Percentiles rank a stretch among this genome's conserved stretches.
Evolutionary conservation across 2,113 vertebrate species (phyloP).

Genomic region (Crotalus helleri): DNA sequence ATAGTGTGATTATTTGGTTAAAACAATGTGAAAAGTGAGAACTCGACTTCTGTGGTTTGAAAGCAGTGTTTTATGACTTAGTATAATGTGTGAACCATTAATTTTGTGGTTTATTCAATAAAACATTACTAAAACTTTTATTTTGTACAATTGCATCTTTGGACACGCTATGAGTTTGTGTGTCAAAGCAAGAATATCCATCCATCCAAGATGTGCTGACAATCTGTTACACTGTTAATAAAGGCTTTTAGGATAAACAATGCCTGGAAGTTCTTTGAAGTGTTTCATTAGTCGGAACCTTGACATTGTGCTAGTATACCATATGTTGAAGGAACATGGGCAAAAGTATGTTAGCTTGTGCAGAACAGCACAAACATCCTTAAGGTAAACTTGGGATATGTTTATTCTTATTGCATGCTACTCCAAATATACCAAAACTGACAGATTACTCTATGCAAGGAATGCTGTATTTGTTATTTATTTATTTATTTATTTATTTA

Average conservation of each 20-base stretch:
- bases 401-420: background rate
- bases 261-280: too few species aligned
- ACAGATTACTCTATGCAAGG: background rate
- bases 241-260: too few species aligned
- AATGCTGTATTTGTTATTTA: background rate
- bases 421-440: background rate
- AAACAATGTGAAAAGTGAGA: background rate
- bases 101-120: background rate
- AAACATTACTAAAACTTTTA: background rate
- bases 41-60: background rate
- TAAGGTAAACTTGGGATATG: background rate
- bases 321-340: background rate
- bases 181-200: too few species aligned
- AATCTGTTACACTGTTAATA: too few species aligned
- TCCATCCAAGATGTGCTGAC: too few species aligned
- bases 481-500: too few species aligned
- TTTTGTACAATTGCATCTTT: background rate
- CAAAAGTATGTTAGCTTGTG: background rate
- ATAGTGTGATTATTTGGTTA: background rate
- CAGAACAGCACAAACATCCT: background rate
- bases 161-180: background rate
- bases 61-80: background rate
- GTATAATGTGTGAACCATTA: background rate
- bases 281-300: too few species aligned
- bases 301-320: background rate